A percentile compares a stretch with the other conserved stretches of the same genome.
phyloP scores from a whole-genome alignment of 1,140 invertebrate genomes.

The Bombus sylvicola region DNA sequence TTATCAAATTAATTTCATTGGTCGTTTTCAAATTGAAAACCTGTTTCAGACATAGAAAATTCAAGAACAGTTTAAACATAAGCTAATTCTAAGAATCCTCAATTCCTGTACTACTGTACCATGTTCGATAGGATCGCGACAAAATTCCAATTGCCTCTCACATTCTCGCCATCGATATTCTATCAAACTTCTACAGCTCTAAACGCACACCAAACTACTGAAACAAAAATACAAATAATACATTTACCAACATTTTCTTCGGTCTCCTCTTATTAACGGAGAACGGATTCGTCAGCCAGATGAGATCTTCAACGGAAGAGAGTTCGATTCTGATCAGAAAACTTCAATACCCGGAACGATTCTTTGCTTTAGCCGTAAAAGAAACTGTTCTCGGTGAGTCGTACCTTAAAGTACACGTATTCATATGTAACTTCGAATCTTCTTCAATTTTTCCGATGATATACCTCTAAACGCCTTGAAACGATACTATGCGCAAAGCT shows the following conservation, averaged over 20 bases:
- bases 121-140: background rate
- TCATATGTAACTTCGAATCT: background rate
- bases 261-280: background rate
- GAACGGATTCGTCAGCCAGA: background rate
- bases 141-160: background rate
- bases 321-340: background rate
- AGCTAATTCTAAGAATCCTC: background rate
- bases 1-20: no score
- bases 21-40: background rate
- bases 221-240: background rate
- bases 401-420: background rate
- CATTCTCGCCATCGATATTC: background rate
- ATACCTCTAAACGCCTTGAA: background rate
- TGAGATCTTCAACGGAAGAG: background rate
- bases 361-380: background rate
- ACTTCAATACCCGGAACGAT: background rate
- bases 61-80: background rate
- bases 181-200: background rate
- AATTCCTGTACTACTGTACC: background rate
- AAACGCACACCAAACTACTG: background rate
- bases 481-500: background rate
- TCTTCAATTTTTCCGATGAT: slow-evolving; percentile 1
- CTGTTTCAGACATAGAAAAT: no score
- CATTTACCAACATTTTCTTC: background rate
- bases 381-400: background rate